phyloP scores from a whole-genome alignment of 2,888 invertebrate genomes.

The Pachycephus smyrnensis region DNA sequence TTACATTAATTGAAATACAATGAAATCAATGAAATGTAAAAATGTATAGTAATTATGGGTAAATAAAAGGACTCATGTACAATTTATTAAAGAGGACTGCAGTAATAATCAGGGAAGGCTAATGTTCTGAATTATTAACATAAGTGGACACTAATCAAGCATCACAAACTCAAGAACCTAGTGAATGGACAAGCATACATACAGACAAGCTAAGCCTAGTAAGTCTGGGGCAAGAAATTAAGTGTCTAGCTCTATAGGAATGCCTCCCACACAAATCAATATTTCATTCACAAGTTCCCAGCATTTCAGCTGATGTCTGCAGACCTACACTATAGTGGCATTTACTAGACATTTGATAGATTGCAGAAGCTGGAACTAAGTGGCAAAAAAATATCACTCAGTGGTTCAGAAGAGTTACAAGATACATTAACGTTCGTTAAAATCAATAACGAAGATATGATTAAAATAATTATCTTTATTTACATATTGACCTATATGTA shows the following conservation, averaged over 20 bases:
- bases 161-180: background rate
- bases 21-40: background rate
- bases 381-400: background rate
- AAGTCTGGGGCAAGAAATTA: constrained; percentile 25
- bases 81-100: background rate
- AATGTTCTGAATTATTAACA: background rate
- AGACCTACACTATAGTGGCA: background rate
- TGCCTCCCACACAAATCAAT: constrained; percentile 56
- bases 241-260: constrained; percentile 41
- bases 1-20: background rate
- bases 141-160: background rate
- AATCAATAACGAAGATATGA: background rate
- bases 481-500: constrained; percentile 31
- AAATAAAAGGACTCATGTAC: background rate
- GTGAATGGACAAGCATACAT: constrained; percentile 20
- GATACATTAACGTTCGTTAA: background rate
- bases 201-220: constrained; percentile 7
- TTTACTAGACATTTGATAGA: background rate
- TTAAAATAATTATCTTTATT: constrained; percentile 5
- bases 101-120: background rate
- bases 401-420: background rate
- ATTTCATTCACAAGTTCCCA: constrained; percentile 58
- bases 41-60: background rate
- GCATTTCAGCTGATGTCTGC: constrained; percentile 21
- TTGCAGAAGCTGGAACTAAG: background rate